Evolutionary conservation across 2,113 vertebrate species (phyloP).

Genomic region (Chroicocephalus ridibundus): DNA sequence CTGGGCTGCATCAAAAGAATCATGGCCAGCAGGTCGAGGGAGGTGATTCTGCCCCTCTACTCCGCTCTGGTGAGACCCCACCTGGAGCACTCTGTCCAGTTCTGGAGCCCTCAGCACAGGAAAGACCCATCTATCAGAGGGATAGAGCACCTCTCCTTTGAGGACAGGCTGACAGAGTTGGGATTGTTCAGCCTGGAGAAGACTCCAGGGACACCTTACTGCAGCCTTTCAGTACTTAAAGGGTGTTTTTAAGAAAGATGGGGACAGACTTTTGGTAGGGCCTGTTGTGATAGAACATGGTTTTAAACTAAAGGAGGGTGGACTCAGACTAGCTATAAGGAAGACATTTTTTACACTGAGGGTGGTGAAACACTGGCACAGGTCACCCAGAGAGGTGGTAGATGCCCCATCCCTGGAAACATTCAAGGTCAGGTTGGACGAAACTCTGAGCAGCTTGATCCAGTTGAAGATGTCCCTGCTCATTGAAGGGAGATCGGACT

Average conservation of each 20-base stretch:
- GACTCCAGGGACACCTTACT: not conserved
- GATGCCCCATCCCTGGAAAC: not conserved
- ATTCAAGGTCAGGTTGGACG: not conserved
- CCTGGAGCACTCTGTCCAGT: not conserved
- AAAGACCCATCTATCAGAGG: not conserved
- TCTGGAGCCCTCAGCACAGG: not conserved
- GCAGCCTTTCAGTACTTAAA: not conserved
- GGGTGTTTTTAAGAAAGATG: not conserved
- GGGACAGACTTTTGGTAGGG: not conserved
- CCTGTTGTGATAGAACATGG: not conserved
- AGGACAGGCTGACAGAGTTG: not conserved
- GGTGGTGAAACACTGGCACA: not conserved
- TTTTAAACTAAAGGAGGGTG: not conserved
- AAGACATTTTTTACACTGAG: not conserved
- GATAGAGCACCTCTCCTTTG: not conserved
- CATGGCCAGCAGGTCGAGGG: not conserved
- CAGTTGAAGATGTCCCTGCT: not conserved
- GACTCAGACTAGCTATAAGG: not conserved
- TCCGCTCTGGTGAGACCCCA: not conserved
- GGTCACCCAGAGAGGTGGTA: not conserved
- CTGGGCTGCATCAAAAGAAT: not conserved
- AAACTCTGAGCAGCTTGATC: not conserved
- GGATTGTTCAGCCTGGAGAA: not conserved
- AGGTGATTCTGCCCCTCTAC: not conserved
- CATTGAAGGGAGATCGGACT: not conserved